Percentiles rank a stretch among this genome's conserved stretches.
Evolutionary conservation across 1,140 invertebrate species (phyloP).

Genomic region (Brachionus koreanus): DNA sequence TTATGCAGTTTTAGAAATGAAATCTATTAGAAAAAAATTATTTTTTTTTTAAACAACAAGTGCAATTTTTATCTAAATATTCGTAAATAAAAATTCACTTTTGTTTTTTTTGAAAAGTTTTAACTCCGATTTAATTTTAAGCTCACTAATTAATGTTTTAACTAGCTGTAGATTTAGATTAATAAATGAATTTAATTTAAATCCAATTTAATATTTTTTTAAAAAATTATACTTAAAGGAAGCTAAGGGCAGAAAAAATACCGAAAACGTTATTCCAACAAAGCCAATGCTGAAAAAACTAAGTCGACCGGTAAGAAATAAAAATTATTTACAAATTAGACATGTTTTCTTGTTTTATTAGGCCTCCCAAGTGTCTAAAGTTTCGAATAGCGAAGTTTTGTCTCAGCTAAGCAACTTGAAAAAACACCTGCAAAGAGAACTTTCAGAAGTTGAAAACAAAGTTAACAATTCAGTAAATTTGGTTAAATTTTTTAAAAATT

Average conservation of each 20-base stretch:
- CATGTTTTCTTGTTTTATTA: neutral
- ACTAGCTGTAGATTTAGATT: neutral
- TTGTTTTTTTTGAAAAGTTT: too few species aligned
- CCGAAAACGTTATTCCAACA: slow-evolving; percentile 1
- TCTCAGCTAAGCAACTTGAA: slow-evolving; percentile 17
- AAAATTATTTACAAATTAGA: neutral
- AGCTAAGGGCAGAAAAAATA: neutral
- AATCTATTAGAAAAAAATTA: too few species aligned
- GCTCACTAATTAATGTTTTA: neutral
- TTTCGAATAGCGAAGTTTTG: slow-evolving; percentile 38
- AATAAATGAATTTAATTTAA: neutral
- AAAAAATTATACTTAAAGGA: neutral
- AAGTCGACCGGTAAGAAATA: neutral
- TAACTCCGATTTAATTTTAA: too few species aligned
- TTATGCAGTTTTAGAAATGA: neutral
- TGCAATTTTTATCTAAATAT: too few species aligned
- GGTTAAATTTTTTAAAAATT: neutral
- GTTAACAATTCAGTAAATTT: neutral
- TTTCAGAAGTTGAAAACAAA: slow-evolving; percentile 35
- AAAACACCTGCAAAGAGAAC: slow-evolving; percentile 31
- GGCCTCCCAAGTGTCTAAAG: neutral
- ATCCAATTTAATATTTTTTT: neutral
- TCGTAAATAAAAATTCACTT: too few species aligned
- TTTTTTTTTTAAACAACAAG: too few species aligned
- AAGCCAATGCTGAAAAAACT: slow-evolving; percentile 13